Base-by-base conservation (phyloP, 2,113 vertebrate genomes). In the Microcebus lehilahytsara region DNA sequence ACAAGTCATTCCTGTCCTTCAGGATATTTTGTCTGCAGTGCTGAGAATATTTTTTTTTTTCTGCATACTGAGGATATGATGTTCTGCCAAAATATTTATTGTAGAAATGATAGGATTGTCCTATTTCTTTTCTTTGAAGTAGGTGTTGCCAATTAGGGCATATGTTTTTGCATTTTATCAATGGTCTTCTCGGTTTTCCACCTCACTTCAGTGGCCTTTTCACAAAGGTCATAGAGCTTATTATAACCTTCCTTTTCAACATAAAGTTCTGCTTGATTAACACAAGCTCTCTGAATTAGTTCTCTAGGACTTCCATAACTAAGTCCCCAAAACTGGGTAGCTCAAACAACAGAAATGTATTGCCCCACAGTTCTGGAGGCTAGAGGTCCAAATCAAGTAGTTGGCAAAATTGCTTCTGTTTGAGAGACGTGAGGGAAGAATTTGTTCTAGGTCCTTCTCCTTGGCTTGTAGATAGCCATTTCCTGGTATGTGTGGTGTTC, bases 171-270 rank as follows among this genome's bases (percentile, higher is more conserved):
- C 99, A 42, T 99, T 99, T 97, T 99, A 99, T 95, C 99, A 97
- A 98, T 99, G 99, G 94, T 99, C 99, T 96, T 99, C 99, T 0
- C 99, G 97, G 97, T 99, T 99, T 98, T 99, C 99, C 92, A 98
- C 62, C 99, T 99, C 89, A 99, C 97, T 51, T 99, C 99, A 27
- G 99, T 99, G 98, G 98, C 98, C 58, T 98, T 98, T 56, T 99
- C 98, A 49, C 99, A 99, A 56, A 99, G 97, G 89, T 99, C 98
- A 72, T 99, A 92, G 97, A 99, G 99, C 83, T 98, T 98, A 42
- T 98, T 98, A 81, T 98, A 99, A 20, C 99, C 98, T 9, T 98
- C 98, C 74, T 98, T 99, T 97, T 99, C 99, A 51, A 99, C 99
- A 96, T 98, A 98, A 86, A 99, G 99, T 56, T 99, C 99, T 99